These are phyloP conservation scores for Tribolium freemani DNA, from an alignment of 2,888 invertebrate species.

Conservation along the genomic window DNA sequence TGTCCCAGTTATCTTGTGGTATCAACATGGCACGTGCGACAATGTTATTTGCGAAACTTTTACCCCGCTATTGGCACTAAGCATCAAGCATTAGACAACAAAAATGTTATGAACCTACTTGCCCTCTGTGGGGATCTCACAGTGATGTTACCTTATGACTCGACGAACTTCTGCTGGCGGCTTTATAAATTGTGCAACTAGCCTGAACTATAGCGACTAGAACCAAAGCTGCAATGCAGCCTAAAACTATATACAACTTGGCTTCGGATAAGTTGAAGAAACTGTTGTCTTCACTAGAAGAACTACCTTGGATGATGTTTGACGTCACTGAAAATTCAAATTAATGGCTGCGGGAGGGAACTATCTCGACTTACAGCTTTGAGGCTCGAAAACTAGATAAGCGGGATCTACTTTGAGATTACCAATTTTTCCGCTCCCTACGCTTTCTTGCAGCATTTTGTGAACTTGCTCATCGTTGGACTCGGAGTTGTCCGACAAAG, in stretches of 20 bases:
- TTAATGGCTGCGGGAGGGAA: neutral
- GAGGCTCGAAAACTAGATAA: slow-evolving; percentile 81
- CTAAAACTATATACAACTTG: slow-evolving; percentile 86
- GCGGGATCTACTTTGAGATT: slow-evolving; percentile 86
- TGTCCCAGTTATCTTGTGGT: neutral
- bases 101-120: slow-evolving; percentile 59
- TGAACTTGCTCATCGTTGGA: slow-evolving; percentile 66
- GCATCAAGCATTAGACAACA: slow-evolving; percentile 41
- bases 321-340: slow-evolving; percentile 70
- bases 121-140: slow-evolving; percentile 60
- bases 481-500: slow-evolving; percentile 62
- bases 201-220: slow-evolving; percentile 87
- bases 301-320: slow-evolving; percentile 67
- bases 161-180: slow-evolving; percentile 72
- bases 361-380: slow-evolving; percentile 74
- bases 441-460: slow-evolving; percentile 77
- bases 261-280: slow-evolving; percentile 80
- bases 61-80: slow-evolving; percentile 12
- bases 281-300: slow-evolving; percentile 64
- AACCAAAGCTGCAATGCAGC: slow-evolving; percentile 84
- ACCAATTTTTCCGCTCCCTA: slow-evolving; percentile 82
- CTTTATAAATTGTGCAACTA: slow-evolving; percentile 83
- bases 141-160: slow-evolving; percentile 78
- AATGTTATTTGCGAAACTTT: neutral
- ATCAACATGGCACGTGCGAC: neutral